A percentile compares a stretch with the other conserved stretches of the same genome.
These are phyloP conservation scores for Sabatieria punctata DNA, from an alignment of 2,888 invertebrate species.

Conservation along the genomic window DNA sequence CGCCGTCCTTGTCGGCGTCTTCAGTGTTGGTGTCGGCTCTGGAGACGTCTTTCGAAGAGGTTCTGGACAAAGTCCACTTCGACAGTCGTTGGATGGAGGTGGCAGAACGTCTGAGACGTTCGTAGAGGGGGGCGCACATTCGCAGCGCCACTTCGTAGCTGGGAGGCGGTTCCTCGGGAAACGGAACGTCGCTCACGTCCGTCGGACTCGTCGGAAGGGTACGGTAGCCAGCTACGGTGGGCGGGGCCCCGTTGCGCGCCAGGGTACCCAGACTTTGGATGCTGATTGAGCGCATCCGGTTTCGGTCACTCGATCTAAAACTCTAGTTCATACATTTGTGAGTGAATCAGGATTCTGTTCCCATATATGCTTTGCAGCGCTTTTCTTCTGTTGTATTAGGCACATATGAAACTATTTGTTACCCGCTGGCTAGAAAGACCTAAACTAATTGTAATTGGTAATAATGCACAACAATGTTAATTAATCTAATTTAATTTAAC, in stretches of 20 bases:
- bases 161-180: conserved; percentile 41
- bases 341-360: too few relatives aligned
- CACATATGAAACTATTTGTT: too few relatives aligned
- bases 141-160: conserved; percentile 49
- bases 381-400: too few relatives aligned
- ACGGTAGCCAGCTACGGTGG: background rate
- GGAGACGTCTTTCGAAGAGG: background rate
- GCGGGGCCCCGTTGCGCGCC: too few relatives aligned
- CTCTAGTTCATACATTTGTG: too few relatives aligned
- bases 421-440: too few relatives aligned
- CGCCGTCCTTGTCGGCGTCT: background rate
- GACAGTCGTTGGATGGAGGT: background rate
- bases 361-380: too few relatives aligned
- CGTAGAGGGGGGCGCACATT: conserved; percentile 31
- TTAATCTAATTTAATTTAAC: too few relatives aligned
- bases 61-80: background rate
- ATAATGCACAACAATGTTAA: too few relatives aligned
- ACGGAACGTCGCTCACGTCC: conserved; percentile 37
- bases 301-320: too few relatives aligned
- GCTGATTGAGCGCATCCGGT: too few relatives aligned
- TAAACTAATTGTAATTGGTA: too few relatives aligned
- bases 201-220: conserved; percentile 2
- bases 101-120: conserved; percentile 20
- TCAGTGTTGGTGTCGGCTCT: background rate
- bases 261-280: conserved; percentile 1